Conservation (phyloP, 2,113 vertebrate species). For the Acrocephalus arundinaceus region DNA sequence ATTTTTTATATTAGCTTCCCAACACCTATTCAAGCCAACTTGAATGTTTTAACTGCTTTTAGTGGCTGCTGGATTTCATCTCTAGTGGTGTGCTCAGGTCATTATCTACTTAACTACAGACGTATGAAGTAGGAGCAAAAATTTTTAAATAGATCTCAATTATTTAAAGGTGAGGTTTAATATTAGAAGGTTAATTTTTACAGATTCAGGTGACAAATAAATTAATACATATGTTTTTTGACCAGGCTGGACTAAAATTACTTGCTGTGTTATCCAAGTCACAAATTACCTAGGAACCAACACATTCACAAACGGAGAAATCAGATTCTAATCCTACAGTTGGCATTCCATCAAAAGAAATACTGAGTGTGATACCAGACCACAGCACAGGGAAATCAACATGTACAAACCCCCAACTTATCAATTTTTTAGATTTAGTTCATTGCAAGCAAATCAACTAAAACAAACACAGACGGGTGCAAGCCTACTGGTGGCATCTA, state of each 20-base stretch:
- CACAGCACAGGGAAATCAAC: neutral
- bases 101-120: neutral
- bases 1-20: neutral
- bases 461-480: neutral
- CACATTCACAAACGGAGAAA: accelerated
- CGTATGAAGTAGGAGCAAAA: neutral
- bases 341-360: neutral
- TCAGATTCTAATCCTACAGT: neutral
- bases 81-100: neutral
- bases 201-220: neutral
- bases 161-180: neutral
- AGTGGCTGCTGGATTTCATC: neutral
- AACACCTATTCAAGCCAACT: neutral
- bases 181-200: neutral
- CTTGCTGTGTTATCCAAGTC: neutral
- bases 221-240: neutral
- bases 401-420: neutral
- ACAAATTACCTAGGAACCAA: neutral
- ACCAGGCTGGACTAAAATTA: neutral
- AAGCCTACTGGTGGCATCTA: neutral
- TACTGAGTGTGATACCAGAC: neutral
- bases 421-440: neutral
- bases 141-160: neutral
- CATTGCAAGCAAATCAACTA: neutral
- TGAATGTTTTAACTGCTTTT: neutral